Conservation (phyloP, 2,113 vertebrate genomes). For the Cyanoramphus novaezelandiae region DNA sequence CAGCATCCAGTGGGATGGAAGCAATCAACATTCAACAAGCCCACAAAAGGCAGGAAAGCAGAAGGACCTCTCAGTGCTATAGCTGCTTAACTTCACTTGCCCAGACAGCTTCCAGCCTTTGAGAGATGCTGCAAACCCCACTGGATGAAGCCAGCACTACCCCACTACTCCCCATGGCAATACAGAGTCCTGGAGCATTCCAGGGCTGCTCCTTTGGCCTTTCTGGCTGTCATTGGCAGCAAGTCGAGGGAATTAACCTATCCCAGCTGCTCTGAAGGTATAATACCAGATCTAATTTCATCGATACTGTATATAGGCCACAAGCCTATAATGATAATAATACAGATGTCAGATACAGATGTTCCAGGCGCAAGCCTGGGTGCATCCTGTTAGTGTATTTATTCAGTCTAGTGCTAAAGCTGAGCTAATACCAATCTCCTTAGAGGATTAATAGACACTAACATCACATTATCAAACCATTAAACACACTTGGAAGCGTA, state of each 20-base stretch:
- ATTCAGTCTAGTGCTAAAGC: constrained; percentile 71
- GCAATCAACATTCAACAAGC: not conserved
- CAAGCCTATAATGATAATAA: constrained; percentile 47
- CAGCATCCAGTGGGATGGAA: not conserved
- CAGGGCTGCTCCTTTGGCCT: not conserved
- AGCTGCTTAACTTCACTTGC: not conserved
- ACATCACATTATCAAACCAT: constrained; percentile 70
- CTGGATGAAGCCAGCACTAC: not conserved
- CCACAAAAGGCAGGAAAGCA: not conserved
- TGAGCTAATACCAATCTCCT: constrained; percentile 77
- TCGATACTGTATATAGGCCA: constrained; percentile 50
- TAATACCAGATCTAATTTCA: constrained; percentile 53
- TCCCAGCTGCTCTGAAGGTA: not conserved
- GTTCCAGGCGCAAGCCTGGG: constrained; percentile 23
- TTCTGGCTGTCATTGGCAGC: not conserved
- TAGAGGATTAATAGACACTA: constrained; percentile 77
- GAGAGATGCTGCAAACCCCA: not conserved
- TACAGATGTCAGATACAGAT: constrained; percentile 77
- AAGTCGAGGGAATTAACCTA: not conserved
- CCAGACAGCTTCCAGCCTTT: not conserved
- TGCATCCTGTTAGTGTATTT: constrained; percentile 67
- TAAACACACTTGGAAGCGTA: constrained; percentile 73
- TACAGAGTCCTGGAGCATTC: not conserved
- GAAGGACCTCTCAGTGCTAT: not conserved
- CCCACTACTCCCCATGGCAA: not conserved